Evolutionary conservation across 2,113 vertebrate species (phyloP).

Genomic region (Hiodon tergisus): DNA sequence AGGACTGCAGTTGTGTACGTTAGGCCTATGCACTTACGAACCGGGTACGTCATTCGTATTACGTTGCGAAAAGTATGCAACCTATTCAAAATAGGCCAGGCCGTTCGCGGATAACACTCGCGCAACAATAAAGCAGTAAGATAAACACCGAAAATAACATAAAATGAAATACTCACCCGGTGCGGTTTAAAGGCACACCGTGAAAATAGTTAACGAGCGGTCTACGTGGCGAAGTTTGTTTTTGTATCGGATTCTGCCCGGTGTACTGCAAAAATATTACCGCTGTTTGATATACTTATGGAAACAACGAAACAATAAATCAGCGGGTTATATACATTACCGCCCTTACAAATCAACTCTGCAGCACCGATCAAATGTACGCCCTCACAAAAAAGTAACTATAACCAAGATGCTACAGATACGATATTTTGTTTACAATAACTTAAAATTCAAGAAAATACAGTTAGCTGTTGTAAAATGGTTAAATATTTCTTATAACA

Average conservation of each 20-base stretch:
- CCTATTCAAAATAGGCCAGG: conserved; percentile 8
- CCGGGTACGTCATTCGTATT: too few relatives aligned
- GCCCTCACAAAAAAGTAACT: neutral
- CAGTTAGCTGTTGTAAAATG: neutral
- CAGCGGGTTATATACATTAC: neutral
- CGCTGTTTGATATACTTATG: neutral
- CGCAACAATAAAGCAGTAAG: neutral
- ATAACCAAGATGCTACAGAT: neutral
- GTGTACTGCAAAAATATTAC: conserved; percentile 10
- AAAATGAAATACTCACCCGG: conserved; percentile 2
- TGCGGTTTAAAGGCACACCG: neutral
- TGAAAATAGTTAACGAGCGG: neutral
- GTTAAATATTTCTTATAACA: neutral
- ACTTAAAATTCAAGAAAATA: neutral
- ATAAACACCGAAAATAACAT: neutral
- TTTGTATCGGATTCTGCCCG: conserved; percentile 1
- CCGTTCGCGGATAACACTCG: conserved; percentile 1
- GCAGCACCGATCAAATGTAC: neutral
- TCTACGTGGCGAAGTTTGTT: neutral
- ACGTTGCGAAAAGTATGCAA: neutral
- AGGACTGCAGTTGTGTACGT: neutral
- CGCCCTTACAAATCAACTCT: neutral
- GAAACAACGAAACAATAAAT: conserved; percentile 5
- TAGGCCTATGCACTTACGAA: neutral
- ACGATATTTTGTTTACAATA: neutral